A percentile compares a stretch with the other conserved stretches of the same genome.
Conservation (phyloP, 1,140 invertebrate genomes). For the Musca domestica region DNA sequence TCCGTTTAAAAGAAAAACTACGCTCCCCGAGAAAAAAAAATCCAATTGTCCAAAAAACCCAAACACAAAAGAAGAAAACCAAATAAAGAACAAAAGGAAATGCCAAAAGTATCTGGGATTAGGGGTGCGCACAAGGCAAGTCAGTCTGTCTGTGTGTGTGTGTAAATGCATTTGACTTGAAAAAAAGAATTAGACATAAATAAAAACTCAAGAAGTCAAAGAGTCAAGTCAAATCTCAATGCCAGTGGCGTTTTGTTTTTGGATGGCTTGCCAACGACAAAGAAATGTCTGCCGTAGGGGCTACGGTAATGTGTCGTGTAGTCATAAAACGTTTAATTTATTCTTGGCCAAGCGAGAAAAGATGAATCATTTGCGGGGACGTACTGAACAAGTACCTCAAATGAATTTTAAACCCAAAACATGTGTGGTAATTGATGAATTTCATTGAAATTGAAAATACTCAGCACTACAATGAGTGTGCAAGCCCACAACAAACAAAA, state of each 20-base stretch:
- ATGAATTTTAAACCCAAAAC: no score
- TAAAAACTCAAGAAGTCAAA: constrained; percentile 13
- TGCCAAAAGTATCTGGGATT: no score
- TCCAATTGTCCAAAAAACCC: background rate
- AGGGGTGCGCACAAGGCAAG: no score
- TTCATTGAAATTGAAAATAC: background rate
- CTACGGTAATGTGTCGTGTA: no score
- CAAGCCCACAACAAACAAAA: background rate
- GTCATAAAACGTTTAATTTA: no score
- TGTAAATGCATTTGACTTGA: constrained; percentile 12
- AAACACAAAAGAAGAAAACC: background rate
- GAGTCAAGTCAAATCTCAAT: constrained; percentile 14
- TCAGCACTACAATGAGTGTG: background rate
- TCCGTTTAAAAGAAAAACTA: no score
- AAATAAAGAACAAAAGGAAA: background rate
- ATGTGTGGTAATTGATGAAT: no score
- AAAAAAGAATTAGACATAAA: constrained; percentile 4
- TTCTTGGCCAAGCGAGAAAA: no score
- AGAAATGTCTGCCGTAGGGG: no score
- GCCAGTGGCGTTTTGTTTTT: background rate
- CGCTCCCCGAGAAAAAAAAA: background rate
- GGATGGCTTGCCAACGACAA: no score
- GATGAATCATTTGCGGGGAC: no score
- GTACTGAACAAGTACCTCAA: no score
- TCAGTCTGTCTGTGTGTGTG: background rate